These are phyloP conservation scores for Alentia gelatinosa DNA, from an alignment of 2,888 invertebrate species.

Conservation along the genomic window DNA sequence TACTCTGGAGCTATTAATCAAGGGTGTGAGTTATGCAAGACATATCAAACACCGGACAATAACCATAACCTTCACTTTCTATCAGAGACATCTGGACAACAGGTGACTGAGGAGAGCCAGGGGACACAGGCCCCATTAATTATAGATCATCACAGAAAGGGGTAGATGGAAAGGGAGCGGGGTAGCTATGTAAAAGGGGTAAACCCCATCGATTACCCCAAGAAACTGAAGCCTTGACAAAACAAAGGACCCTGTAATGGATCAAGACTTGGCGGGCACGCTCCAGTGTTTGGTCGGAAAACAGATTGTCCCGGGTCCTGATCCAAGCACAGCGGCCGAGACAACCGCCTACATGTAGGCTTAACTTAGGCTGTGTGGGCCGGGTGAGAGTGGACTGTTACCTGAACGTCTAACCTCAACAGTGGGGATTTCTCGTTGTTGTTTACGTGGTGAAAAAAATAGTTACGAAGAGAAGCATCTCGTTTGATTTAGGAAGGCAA, in stretches of 20 bases:
- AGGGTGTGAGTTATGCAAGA: too few relatives aligned
- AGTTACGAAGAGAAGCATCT: too few relatives aligned
- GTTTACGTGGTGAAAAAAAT: too few relatives aligned
- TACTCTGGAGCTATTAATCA: too few relatives aligned
- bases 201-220: conserved; percentile 7
- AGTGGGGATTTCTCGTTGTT: too few relatives aligned
- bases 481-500: too few relatives aligned
- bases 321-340: neutral
- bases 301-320: neutral
- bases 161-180: neutral
- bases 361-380: neutral
- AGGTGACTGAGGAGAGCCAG: neutral
- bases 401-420: too few relatives aligned
- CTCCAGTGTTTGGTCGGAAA: conserved; percentile 15
- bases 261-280: neutral
- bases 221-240: conserved; percentile 2
- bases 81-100: neutral
- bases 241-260: conserved; percentile 24
- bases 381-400: too few relatives aligned
- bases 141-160: neutral
- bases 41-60: too few relatives aligned
- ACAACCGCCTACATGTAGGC: neutral
- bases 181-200: neutral
- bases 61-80: too few relatives aligned
- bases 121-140: neutral